Percentiles rank a stretch among this genome's conserved stretches.
These are phyloP conservation scores for Motacilla alba DNA, from an alignment of 2,113 vertebrate species.

Conservation along the genomic window DNA sequence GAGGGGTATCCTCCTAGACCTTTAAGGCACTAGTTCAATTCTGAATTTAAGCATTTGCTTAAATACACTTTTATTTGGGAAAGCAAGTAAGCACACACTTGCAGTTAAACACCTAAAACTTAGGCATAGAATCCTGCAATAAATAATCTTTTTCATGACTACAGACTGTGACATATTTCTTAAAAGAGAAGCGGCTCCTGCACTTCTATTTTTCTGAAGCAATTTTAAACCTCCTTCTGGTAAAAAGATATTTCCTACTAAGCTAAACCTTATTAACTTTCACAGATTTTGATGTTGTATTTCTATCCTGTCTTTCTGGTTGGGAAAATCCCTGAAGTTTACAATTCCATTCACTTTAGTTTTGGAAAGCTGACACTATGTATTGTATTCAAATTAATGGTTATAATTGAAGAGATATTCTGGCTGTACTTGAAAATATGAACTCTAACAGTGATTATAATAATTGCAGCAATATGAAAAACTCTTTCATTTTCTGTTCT, in stretches of 20 bases:
- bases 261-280: constrained; percentile 10
- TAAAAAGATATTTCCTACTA: constrained; percentile 40
- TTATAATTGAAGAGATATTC: not conserved
- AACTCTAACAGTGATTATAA: not conserved
- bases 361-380: not conserved
- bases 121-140: not conserved
- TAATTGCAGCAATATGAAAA: not conserved
- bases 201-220: not conserved
- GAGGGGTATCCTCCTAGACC: not conserved
- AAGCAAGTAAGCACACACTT: not conserved
- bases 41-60: not conserved
- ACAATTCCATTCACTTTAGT: not conserved
- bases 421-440: not conserved
- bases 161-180: not conserved
- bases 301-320: not conserved
- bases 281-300: not conserved
- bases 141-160: constrained; percentile 14
- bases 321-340: constrained; percentile 19
- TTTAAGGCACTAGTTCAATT: not conserved
- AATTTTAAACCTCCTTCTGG: not conserved
- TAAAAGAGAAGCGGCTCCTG: not conserved
- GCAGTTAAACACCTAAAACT: not conserved
- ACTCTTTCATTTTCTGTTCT: not conserved
- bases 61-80: not conserved
- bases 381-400: not conserved